Evolutionary conservation across 2,113 vertebrate genomes (phyloP).

Genomic region (Paratilapia polleni): DNA sequence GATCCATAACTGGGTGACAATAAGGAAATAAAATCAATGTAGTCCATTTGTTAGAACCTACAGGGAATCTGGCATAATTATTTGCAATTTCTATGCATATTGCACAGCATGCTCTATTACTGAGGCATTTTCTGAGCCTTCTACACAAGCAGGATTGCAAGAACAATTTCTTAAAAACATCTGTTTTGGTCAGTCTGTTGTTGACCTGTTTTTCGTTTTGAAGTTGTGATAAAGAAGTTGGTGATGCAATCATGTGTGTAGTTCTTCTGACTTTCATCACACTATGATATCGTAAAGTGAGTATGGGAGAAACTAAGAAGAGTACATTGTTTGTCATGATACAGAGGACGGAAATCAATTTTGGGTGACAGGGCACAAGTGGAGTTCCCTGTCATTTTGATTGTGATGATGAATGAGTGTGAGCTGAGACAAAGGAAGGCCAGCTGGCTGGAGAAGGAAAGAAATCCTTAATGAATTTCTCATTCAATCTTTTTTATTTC

Average conservation of each 20-base stretch:
- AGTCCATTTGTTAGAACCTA: neutral
- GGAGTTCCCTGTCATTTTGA: slow-evolving; percentile 5
- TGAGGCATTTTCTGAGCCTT: neutral
- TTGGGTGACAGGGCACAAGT: neutral
- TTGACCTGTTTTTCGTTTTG: neutral
- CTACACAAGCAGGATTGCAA: neutral
- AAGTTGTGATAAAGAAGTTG: neutral
- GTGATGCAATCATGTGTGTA: neutral
- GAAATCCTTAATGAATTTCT: slow-evolving; percentile 27
- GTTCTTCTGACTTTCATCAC: neutral
- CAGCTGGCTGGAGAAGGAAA: slow-evolving; percentile 29
- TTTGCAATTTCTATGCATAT: neutral
- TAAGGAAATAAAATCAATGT: neutral
- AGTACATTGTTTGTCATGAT: neutral
- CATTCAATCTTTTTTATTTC: slow-evolving; percentile 12
- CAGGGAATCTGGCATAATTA: neutral
- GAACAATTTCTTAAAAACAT: neutral
- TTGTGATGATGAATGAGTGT: slow-evolving; percentile 53
- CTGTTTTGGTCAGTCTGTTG: neutral
- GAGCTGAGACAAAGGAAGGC: slow-evolving; percentile 30
- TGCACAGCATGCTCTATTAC: neutral
- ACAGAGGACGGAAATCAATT: neutral
- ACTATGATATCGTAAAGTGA: neutral
- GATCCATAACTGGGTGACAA: neutral
- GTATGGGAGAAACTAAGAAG: neutral